phyloP scores from a whole-genome alignment of 1,140 invertebrate genomes.

The Agrilus planipennis region DNA sequence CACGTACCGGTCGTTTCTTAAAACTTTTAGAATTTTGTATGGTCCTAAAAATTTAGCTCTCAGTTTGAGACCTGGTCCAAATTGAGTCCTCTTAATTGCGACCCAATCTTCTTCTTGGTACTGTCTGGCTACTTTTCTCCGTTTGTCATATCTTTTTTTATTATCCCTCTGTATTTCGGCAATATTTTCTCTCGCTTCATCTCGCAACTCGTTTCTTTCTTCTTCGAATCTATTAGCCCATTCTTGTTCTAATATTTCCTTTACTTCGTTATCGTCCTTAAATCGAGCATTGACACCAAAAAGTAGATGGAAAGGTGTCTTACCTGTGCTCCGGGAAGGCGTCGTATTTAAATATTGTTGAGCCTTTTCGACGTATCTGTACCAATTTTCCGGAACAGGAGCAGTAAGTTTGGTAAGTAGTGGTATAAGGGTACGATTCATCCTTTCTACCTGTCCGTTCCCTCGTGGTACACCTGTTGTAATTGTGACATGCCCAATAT shows the following conservation, averaged over 20 bases:
- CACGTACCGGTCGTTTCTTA: neutral
- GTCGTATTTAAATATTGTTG: conserved; percentile 25
- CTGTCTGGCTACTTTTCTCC: neutral
- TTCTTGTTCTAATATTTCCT: too few species aligned
- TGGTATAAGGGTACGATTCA: conserved; percentile 19
- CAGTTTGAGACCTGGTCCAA: neutral
- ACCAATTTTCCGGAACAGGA: conserved; percentile 24
- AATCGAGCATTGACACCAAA: conserved; percentile 27
- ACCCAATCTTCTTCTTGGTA: neutral
- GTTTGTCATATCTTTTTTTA: neutral
- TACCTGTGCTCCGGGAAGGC: conserved; percentile 11
- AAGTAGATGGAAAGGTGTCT: conserved; percentile 11
- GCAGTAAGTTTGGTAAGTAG: conserved; percentile 19
- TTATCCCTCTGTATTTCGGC: neutral
- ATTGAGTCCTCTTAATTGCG: too few species aligned
- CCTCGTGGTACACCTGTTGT: conserved; percentile 24
- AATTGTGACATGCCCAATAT: conserved; percentile 23
- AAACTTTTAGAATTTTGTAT: neutral
- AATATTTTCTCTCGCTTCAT: neutral
- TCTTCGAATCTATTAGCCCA: too few species aligned
- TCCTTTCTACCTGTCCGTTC: conserved; percentile 24
- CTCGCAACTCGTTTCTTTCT: too few species aligned
- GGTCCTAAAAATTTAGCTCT: neutral
- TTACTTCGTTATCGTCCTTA: too few species aligned
- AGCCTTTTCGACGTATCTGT: conserved; percentile 21